A percentile compares a stretch with the other conserved stretches of the same genome.
These are phyloP conservation scores for Sebastes itinus DNA, from an alignment of 2,797 vertebrate genomes.

Conservation along the genomic window DNA sequence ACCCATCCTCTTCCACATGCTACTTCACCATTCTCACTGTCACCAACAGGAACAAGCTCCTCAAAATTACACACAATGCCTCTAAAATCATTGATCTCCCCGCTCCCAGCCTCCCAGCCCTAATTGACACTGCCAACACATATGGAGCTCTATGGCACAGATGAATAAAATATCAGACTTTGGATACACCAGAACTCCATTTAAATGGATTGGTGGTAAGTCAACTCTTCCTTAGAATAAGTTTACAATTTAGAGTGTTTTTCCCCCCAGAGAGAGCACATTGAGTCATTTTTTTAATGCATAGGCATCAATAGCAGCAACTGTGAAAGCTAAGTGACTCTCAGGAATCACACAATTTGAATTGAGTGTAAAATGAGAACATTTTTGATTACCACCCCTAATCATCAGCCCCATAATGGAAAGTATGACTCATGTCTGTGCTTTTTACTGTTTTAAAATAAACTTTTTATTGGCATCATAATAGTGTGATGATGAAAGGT, in stretches of 20 bases:
- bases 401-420: slow-evolving; percentile 3
- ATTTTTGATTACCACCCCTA: background rate
- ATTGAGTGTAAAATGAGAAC: background rate
- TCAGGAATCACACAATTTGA: background rate
- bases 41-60: background rate
- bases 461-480: background rate
- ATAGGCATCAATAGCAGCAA: background rate
- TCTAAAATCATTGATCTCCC: no score
- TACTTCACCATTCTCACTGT: background rate
- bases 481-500: background rate
- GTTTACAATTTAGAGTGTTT: background rate
- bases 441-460: background rate
- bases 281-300: background rate
- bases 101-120: no score
- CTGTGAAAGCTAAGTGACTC: background rate
- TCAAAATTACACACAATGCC: no score
- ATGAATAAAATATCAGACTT: background rate
- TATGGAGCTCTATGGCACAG: background rate
- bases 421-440: background rate
- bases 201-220: background rate
- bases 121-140: no score
- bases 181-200: background rate
- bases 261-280: background rate
- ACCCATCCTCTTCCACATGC: background rate
- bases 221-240: background rate